Conservation (phyloP, 2,797 vertebrate genomes). For the Pangasius sanitwongsei region DNA sequence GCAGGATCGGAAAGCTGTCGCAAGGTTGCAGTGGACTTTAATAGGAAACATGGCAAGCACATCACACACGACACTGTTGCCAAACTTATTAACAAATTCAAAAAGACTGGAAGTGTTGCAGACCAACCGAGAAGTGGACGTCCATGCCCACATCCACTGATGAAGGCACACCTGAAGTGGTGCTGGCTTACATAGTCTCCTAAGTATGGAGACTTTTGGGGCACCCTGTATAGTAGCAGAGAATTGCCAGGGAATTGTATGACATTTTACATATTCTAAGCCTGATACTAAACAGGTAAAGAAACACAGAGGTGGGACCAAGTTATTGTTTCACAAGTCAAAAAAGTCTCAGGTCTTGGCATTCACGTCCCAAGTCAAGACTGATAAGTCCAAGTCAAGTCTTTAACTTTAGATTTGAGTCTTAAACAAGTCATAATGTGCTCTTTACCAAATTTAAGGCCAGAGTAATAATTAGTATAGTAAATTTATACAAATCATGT, state of each 20-base stretch:
- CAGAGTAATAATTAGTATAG: not conserved
- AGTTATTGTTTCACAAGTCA: not conserved
- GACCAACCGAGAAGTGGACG: no score
- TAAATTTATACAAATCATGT: not conserved
- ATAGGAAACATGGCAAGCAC: no score
- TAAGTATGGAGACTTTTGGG: no score
- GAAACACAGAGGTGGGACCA: not conserved
- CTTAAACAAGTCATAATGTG: not conserved
- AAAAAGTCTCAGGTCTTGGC: not conserved
- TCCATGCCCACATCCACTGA: no score
- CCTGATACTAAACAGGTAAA: not conserved
- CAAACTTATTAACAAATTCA: no score
- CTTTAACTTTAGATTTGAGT: not conserved
- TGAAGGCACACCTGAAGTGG: no score
- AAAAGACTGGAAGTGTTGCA: no score
- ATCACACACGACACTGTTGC: no score
- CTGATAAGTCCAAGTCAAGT: no score
- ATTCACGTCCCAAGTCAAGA: not conserved
- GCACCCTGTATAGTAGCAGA: not conserved
- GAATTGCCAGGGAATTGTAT: not conserved
- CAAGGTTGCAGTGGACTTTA: no score
- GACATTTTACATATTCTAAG: not conserved
- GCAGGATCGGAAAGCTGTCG: no score
- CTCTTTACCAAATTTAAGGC: not conserved
- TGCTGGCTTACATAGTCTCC: no score